phyloP scores from a whole-genome alignment of 2,113 vertebrate species.

The Tyto alba region DNA sequence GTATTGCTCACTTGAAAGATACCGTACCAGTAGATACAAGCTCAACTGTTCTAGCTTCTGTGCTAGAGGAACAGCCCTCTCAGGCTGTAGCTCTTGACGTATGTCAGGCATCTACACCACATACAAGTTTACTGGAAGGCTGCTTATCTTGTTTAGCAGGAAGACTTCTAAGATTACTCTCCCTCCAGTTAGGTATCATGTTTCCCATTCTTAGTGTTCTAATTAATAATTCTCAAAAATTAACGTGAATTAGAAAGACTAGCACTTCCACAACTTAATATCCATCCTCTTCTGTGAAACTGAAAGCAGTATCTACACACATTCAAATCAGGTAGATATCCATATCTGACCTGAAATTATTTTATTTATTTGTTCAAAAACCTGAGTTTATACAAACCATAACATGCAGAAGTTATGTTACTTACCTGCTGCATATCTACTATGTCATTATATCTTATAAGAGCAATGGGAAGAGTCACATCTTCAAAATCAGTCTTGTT shows the following conservation, averaged over 20 bases:
- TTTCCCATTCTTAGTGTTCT: not conserved
- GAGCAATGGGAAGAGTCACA: constrained; percentile 81
- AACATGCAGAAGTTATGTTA: not conserved
- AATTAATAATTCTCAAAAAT: not conserved
- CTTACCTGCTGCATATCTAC: constrained; percentile 81
- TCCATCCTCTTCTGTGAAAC: not conserved
- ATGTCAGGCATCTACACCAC: not conserved
- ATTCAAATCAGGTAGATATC: not conserved
- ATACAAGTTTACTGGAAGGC: not conserved
- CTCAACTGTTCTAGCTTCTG: not conserved
- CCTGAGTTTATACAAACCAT: not conserved
- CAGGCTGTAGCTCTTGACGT: fast-evolving
- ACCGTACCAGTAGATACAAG: not conserved
- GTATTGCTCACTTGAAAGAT: not conserved
- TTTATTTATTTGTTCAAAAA: not conserved
- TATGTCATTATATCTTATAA: constrained; percentile 82
- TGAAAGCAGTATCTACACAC: not conserved
- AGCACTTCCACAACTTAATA: not conserved
- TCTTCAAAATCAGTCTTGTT: constrained; percentile 79
- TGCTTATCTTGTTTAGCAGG: not conserved
- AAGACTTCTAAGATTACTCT: not conserved
- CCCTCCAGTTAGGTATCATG: not conserved
- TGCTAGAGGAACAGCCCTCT: not conserved
- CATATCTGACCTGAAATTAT: not conserved
- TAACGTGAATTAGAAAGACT: not conserved